Evolutionary conservation across 2,797 vertebrate genomes (phyloP).

Genomic region (Ptychobarbus kaznakovi): DNA sequence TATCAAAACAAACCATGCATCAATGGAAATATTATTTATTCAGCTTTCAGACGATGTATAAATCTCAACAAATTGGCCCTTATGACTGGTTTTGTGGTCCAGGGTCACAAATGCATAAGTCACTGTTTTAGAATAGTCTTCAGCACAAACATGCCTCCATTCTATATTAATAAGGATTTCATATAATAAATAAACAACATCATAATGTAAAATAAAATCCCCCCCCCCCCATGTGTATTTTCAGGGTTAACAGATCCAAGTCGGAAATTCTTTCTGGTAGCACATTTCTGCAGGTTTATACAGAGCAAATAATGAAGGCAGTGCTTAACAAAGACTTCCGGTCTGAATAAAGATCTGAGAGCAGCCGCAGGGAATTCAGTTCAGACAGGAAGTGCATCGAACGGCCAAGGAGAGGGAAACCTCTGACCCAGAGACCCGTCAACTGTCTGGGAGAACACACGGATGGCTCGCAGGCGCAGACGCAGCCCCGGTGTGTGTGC

Average conservation of each 20-base stretch:
- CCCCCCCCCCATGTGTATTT: neutral
- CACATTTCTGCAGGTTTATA: slow-evolving; percentile 77
- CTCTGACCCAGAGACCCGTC: slow-evolving; percentile 29
- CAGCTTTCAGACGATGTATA: no score
- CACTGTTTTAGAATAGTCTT: neutral
- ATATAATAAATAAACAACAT: neutral
- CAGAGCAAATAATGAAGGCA: slow-evolving; percentile 72
- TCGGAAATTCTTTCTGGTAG: slow-evolving; percentile 20
- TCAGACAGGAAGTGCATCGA: slow-evolving; percentile 71
- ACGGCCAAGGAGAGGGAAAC: slow-evolving; percentile 20
- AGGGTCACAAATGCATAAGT: neutral
- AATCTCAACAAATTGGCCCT: neutral
- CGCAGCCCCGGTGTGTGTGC: slow-evolving; percentile 56
- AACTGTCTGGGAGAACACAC: slow-evolving; percentile 66
- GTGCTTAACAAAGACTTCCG: slow-evolving; percentile 82
- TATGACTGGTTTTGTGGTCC: neutral
- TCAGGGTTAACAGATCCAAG: neutral
- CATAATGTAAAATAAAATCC: no score
- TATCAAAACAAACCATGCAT: neutral
- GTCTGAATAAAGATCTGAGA: slow-evolving; percentile 83
- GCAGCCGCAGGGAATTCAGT: slow-evolving; percentile 71
- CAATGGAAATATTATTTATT: neutral
- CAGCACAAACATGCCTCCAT: neutral
- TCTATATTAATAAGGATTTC: neutral
- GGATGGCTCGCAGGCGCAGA: slow-evolving; percentile 71